Evolutionary conservation across 2,113 vertebrate species (phyloP), one percentile per base, ranked within the genome.

Genomic region (Ailurus styani): DNA sequence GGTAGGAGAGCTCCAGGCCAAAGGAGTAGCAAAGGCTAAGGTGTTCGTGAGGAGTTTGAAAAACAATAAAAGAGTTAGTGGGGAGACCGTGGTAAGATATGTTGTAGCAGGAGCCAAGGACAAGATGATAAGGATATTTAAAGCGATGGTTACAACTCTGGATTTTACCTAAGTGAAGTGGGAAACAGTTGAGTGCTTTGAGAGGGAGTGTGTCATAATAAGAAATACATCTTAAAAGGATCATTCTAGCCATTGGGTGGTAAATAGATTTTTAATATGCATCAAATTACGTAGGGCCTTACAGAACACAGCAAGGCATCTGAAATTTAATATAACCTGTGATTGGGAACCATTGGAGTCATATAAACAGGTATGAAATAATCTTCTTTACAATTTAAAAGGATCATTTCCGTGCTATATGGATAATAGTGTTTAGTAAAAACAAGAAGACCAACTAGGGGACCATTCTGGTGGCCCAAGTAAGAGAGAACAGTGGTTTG

Each of bases 251-350:
- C 68, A 52, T 8, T 29, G 27, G 1, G 7, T 55, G 20, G 42
- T 93, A 29, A 87, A 55, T 6, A 75, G 15, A 77, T 31, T 70
- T 96, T 68, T 37, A 78, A 11, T 68, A 55, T 18, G 1, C 12
- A 52, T 79, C 6, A 15, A 4, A 40, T 88, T 82, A 55, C n/a
- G 7, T 25, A 90, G 12, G 47, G 7, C 34, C 55, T 64, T 83
- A 34, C 4, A 87, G 60, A 60, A 6, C 21, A 54, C 27, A 6
- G 37, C 34, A 87, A 90, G 37, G 2, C 50, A 25, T 62, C 78
- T 87, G 40, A 87, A 79, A 93, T 84, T 55, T 87, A 84, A 93
- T 75, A 90, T 40, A 89, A 92, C 52, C 52, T 66, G 27, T 93
- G 45, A 73, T 21, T 90, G 34, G 21, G 87, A 94, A 70, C 27